Evolutionary conservation across 2,797 vertebrate genomes (phyloP).

Genomic region (Gadopsis bispinosus): DNA sequence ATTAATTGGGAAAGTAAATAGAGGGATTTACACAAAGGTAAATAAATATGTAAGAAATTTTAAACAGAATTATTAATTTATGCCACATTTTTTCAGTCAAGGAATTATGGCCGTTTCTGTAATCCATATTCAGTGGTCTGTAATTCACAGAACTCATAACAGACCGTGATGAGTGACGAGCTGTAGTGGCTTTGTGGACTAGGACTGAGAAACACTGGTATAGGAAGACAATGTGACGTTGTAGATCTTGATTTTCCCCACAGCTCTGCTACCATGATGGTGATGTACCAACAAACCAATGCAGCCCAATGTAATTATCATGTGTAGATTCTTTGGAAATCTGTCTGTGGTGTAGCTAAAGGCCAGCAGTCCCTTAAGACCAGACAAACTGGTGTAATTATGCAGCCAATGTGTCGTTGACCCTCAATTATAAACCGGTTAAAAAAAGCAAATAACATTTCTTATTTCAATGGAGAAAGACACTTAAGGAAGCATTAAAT

Average conservation of each 20-base stretch:
- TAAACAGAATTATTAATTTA: too few species aligned
- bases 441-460: conserved; percentile 15
- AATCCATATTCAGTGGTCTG: not conserved
- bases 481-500: conserved; percentile 5
- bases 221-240: not conserved
- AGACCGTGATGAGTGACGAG: not conserved
- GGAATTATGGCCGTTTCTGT: too few species aligned
- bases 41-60: too few species aligned
- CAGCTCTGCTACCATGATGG: not conserved
- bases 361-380: conserved; percentile 10
- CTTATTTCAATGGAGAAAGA: conserved; percentile 16
- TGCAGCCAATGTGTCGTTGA: conserved; percentile 30
- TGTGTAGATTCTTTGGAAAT: not conserved
- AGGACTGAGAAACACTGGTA: not conserved
- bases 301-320: not conserved
- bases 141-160: conserved; percentile 11
- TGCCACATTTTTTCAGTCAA: too few species aligned
- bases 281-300: not conserved
- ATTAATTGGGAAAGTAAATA: too few species aligned
- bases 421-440: conserved; percentile 47
- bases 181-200: not conserved
- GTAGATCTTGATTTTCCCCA: not conserved
- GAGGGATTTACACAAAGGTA: too few species aligned
- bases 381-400: conserved; percentile 25
- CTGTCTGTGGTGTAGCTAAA: not conserved